Evolutionary conservation across 2,888 invertebrate genomes (phyloP).

Genomic region (Lasioglossum villosulum): DNA sequence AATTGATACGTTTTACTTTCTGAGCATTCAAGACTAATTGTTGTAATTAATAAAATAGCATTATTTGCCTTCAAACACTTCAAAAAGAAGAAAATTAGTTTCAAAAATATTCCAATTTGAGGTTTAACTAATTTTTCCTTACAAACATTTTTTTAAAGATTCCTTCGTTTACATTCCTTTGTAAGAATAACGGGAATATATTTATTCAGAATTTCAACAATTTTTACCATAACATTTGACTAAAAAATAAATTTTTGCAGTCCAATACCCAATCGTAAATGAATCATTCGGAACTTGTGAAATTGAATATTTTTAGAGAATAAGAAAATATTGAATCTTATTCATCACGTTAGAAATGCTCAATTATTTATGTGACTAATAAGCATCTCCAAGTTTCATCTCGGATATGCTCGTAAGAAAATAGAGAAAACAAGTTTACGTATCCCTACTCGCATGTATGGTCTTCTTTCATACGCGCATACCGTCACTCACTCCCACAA

Average conservation of each 20-base stretch:
- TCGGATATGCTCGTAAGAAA: not conserved
- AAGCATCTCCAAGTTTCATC: not conserved
- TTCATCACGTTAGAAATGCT: not conserved
- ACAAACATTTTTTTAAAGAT: not conserved
- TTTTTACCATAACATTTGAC: not conserved
- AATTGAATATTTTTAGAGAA: not conserved
- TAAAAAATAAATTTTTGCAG: not conserved
- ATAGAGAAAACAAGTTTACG: not conserved
- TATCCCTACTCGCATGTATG: not conserved
- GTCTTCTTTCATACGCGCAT: conserved; percentile 5
- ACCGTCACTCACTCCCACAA: not conserved
- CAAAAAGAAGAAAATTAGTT: not conserved
- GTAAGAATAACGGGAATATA: no score
- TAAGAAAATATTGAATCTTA: not conserved
- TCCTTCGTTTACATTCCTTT: not conserved
- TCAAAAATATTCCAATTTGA: not conserved
- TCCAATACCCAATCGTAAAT: not conserved
- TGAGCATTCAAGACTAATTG: not conserved
- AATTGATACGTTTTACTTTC: not conserved
- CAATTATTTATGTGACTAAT: not conserved
- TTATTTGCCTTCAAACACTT: not conserved
- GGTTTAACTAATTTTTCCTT: not conserved
- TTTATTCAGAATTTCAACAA: not conserved
- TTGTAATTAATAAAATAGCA: not conserved
- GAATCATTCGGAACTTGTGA: not conserved